phyloP scores from a whole-genome alignment of 2,888 invertebrate species.

The Empis stercorea region DNA sequence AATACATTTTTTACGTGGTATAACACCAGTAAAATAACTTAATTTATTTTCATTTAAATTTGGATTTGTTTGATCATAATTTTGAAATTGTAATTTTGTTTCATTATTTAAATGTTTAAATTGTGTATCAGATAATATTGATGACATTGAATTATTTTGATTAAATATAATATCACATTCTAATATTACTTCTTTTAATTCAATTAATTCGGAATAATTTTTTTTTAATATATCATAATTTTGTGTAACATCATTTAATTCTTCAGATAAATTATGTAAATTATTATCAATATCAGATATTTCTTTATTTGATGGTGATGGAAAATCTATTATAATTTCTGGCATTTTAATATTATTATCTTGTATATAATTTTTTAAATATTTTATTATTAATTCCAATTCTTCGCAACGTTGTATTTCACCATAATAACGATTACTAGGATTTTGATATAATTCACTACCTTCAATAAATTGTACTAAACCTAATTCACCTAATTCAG shows the following conservation, averaged over 20 bases:
- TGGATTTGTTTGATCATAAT: neutral
- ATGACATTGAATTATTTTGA: no score
- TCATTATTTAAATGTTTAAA: conserved; percentile 13
- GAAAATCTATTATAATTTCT: neutral
- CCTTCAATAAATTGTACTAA: conserved; percentile 21
- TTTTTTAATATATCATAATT: conserved; percentile 14
- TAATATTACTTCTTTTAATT: conserved; percentile 13
- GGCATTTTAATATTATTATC: neutral
- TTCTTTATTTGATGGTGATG: conserved; percentile 7
- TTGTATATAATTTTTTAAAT: neutral
- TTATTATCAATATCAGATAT: conserved; percentile 17
- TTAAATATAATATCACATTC: neutral
- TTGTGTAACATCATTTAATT: conserved; percentile 16
- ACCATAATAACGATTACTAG: neutral
- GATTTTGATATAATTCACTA: neutral
- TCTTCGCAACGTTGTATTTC: neutral
- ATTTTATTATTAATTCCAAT: neutral
- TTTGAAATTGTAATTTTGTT: conserved; percentile 16
- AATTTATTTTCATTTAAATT: conserved; percentile 11
- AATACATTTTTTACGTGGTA: conserved; percentile 76
- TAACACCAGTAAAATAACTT: conserved; percentile 90
- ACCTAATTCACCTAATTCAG: conserved; percentile 25
- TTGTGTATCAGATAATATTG: no score
- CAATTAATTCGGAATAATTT: conserved; percentile 14
- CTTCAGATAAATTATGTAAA: conserved; percentile 15